Evolutionary conservation across 2,888 invertebrate genomes (phyloP).

Genomic region (Amphipoea lucens): DNA sequence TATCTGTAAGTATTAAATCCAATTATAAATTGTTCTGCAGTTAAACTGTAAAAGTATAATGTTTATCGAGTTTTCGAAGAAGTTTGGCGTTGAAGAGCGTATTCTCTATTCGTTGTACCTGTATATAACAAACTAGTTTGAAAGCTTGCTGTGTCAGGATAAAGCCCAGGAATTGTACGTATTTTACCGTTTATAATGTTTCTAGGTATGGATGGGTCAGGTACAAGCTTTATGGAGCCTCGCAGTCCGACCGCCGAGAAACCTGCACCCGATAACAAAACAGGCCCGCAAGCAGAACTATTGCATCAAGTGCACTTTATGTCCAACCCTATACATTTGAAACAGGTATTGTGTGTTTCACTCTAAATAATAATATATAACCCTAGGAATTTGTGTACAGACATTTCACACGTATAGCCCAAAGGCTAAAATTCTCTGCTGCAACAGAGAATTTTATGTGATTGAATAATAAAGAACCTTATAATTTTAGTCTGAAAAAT

Average conservation of each 20-base stretch:
- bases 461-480: background rate
- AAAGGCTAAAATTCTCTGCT: background rate
- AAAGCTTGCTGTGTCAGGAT: background rate
- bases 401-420: background rate
- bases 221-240: constrained; percentile 58
- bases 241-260: constrained; percentile 71
- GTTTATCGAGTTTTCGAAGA: background rate
- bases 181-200: constrained; percentile 12
- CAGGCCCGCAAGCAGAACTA: constrained; percentile 79
- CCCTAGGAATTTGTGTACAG: background rate
- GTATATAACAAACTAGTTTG: background rate
- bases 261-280: constrained; percentile 64
- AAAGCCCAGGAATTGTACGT: background rate
- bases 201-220: constrained; percentile 70
- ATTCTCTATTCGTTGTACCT: background rate
- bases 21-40: background rate
- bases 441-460: background rate
- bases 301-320: constrained; percentile 84
- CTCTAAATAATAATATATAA: background rate
- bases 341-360: constrained; percentile 74
- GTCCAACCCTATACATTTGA: constrained; percentile 86
- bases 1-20: background rate
- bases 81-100: background rate
- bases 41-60: background rate
- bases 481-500: background rate